Evolutionary conservation across 2,113 vertebrate genomes (phyloP).

Genomic region (Brachypodius melanocephalos): DNA sequence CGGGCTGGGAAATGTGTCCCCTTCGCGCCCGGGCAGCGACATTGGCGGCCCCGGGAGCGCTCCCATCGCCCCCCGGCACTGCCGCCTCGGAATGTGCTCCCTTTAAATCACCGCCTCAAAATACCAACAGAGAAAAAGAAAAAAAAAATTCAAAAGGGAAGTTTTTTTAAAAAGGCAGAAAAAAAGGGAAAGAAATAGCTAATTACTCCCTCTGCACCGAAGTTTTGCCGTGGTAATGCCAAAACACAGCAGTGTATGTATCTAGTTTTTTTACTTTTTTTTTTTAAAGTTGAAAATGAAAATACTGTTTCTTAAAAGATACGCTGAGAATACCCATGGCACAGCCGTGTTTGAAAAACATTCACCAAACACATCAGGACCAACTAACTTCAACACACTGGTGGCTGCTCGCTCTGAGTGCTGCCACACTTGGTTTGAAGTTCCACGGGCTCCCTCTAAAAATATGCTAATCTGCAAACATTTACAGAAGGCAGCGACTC

Average conservation of each 20-base stretch:
- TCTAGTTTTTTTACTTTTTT: background rate
- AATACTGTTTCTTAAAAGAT: background rate
- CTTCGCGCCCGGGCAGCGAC: background rate
- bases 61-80: background rate
- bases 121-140: background rate
- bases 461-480: conserved; percentile 83
- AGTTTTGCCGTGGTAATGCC: background rate
- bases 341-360: conserved; percentile 29
- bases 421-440: conserved; percentile 68
- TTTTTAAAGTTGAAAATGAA: background rate
- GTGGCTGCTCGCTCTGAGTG: conserved; percentile 45
- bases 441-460: conserved; percentile 71
- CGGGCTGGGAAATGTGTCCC: background rate
- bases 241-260: background rate
- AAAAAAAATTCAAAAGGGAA: too few relatives aligned
- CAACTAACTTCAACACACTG: conserved; percentile 27
- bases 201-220: accelerated
- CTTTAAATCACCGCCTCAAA: background rate
- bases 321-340: background rate
- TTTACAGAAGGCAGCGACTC: conserved; percentile 76
- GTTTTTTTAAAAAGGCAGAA: too few relatives aligned
- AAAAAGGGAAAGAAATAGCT: background rate
- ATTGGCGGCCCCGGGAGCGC: background rate
- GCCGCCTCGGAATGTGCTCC: accelerated
- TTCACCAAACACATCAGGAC: conserved; percentile 54